Evolutionary conservation across 2,797 vertebrate species (phyloP).

Genomic region (Protonibea diacanthus): DNA sequence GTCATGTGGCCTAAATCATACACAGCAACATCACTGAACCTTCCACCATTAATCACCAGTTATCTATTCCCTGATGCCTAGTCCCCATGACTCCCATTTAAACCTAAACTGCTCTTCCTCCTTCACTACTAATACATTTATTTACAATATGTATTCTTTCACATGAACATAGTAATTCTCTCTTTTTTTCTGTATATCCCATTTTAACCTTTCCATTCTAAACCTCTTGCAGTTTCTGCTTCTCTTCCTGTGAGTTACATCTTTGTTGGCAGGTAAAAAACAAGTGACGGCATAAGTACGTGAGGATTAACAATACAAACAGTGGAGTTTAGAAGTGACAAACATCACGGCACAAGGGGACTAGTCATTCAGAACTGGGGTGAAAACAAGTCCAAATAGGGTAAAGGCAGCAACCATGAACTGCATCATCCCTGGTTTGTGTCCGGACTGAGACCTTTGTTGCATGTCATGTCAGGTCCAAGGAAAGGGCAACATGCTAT

Average conservation of each 20-base stretch:
- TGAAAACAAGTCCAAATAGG: neutral
- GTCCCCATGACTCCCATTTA: slow-evolving; percentile 3
- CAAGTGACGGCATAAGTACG: too few relatives aligned
- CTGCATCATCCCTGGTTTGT: neutral
- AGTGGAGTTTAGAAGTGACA: neutral
- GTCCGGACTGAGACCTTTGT: neutral
- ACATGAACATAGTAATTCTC: neutral
- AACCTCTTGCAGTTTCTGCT: neutral
- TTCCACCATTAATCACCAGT: slow-evolving; percentile 14
- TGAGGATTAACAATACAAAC: neutral
- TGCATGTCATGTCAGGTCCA: neutral
- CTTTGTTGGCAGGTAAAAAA: neutral
- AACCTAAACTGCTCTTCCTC: neutral
- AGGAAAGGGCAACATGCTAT: neutral
- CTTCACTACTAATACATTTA: neutral
- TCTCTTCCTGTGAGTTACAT: neutral
- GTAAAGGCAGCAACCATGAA: neutral
- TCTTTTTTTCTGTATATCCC: too few relatives aligned
- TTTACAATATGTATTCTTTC: neutral
- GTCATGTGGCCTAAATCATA: slow-evolving; percentile 2
- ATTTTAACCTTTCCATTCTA: neutral
- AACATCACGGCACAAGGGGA: neutral
- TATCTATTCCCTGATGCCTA: slow-evolving; percentile 1
- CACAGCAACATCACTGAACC: neutral
- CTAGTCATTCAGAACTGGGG: neutral